Conservation (phyloP, 2,888 invertebrate genomes). For the Thumatha senex region DNA sequence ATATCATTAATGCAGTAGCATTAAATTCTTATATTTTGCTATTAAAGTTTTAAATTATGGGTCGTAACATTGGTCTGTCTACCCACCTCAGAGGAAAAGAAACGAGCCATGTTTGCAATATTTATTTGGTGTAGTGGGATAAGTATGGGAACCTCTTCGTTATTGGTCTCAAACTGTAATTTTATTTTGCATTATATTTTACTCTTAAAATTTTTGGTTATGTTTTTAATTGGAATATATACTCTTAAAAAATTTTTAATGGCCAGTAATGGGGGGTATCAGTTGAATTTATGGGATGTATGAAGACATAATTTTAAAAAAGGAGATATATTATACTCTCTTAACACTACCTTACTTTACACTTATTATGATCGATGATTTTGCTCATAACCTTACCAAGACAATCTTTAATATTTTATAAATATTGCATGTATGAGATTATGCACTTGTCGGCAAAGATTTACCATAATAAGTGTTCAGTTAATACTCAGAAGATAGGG, state of each 20-base stretch:
- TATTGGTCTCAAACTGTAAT: slow-evolving; percentile 53
- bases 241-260: slow-evolving; percentile 32
- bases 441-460: not conserved
- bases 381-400: too few relatives aligned
- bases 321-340: slow-evolving; percentile 30
- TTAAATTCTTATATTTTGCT: not conserved
- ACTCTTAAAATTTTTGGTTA: slow-evolving; percentile 14
- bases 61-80: slow-evolving; percentile 15
- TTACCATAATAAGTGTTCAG: not conserved
- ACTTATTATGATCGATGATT: slow-evolving; percentile 21
- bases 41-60: too few relatives aligned
- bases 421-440: not conserved
- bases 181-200: slow-evolving; percentile 39
- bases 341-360: slow-evolving; percentile 36
- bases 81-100: slow-evolving; percentile 23
- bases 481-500: not conserved
- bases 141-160: slow-evolving; percentile 57
- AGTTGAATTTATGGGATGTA: slow-evolving; percentile 38
- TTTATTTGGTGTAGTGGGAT: slow-evolving; percentile 76
- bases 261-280: slow-evolving; percentile 46
- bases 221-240: slow-evolving; percentile 18
- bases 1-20: not conserved
- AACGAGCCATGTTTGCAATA: slow-evolving; percentile 34
- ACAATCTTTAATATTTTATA: not conserved
- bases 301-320: slow-evolving; percentile 25